Evolutionary conservation across 2,888 invertebrate species (phyloP).

Genomic region (Dendrolimus houi): DNA sequence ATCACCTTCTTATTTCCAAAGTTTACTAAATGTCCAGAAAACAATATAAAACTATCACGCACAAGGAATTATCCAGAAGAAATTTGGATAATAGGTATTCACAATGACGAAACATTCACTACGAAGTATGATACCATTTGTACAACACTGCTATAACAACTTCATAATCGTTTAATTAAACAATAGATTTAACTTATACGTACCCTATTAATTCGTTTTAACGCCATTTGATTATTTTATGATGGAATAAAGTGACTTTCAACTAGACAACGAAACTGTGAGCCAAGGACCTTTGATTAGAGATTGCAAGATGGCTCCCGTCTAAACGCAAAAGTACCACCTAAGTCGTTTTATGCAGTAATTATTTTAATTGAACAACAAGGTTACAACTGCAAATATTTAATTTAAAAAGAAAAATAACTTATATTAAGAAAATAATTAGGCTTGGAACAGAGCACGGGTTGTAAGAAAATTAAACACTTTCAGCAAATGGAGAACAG

Average conservation of each 20-base stretch:
- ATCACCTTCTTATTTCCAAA: conserved; percentile 4
- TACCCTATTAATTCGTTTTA: conserved; percentile 98
- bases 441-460: conserved; percentile 54
- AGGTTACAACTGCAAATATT: conserved; percentile 48
- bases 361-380: conserved; percentile 44
- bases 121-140: conserved; percentile 62
- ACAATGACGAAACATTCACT: conserved; percentile 80
- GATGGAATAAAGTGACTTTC: conserved; percentile 85
- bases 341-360: conserved; percentile 77
- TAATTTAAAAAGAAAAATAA: conserved; percentile 65
- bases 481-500: conserved; percentile 66
- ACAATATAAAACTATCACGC: conserved; percentile 37
- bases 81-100: conserved; percentile 79
- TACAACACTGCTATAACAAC: conserved; percentile 48
- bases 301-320: conserved; percentile 92
- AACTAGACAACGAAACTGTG: conserved; percentile 89
- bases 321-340: conserved; percentile 86
- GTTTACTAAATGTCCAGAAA: conserved; percentile 15
- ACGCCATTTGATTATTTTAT: conserved; percentile 90
- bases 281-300: conserved; percentile 91
- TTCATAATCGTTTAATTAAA: conserved; percentile 36
- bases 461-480: conserved; percentile 61
- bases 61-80: conserved; percentile 71
- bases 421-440: conserved; percentile 64
- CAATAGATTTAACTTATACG: conserved; percentile 59